Conservation (phyloP, 2,113 vertebrate species). For the Semnornis frantzii region DNA sequence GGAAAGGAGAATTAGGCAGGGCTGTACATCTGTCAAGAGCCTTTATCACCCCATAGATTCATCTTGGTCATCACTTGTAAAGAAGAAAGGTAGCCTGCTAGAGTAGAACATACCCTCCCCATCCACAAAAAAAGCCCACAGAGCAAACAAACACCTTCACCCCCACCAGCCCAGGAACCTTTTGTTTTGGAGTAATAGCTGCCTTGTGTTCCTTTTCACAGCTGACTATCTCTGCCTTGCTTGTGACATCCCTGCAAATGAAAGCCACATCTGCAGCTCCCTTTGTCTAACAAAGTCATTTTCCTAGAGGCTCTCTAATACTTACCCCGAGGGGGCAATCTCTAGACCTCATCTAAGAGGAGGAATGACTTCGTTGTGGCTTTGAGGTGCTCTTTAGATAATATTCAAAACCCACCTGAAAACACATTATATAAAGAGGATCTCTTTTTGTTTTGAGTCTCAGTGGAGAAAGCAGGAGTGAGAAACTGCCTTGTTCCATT, state of each 20-base stretch:
- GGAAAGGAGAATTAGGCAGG: neutral
- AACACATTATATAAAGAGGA: neutral
- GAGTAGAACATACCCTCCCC: neutral
- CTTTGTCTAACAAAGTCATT: constrained; percentile 28
- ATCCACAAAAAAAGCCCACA: too few species aligned
- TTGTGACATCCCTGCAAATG: neutral
- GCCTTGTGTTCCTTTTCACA: neutral
- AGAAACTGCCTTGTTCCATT: neutral
- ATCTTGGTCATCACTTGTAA: neutral
- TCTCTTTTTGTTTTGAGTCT: constrained; percentile 1
- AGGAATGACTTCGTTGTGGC: neutral
- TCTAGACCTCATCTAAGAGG: constrained; percentile 8
- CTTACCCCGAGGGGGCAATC: neutral
- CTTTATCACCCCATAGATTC: neutral
- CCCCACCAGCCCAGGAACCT: neutral
- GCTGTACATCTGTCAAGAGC: neutral
- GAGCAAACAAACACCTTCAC: too few species aligned
- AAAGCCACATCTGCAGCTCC: constrained; percentile 41
- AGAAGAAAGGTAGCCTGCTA: neutral
- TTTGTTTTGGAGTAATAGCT: neutral
- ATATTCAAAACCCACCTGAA: constrained; percentile 1
- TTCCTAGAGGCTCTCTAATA: constrained; percentile 8
- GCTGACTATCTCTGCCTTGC: neutral
- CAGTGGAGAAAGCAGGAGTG: neutral
- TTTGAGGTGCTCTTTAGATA: neutral